Base-by-base conservation (phyloP, 2,113 vertebrate genomes). In the Chlamydotis undulata region DNA sequence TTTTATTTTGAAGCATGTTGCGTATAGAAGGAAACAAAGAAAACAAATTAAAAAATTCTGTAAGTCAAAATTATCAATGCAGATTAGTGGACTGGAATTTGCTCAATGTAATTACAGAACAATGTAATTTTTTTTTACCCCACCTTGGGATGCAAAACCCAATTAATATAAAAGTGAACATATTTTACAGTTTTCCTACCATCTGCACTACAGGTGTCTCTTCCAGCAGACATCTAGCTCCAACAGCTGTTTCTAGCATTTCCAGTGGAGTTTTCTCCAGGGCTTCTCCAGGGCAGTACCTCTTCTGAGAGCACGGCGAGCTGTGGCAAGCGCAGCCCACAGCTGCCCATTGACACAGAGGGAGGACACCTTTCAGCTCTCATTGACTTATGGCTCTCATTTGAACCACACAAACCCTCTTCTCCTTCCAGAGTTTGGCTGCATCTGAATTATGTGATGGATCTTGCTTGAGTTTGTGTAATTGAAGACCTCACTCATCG, bases 201-300 rank as follows among this genome's bases (percentile, higher is more conserved):
- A 78, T 89, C 93, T 96, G 91, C 47, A 49, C 19, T 57, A 19
- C 86, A 89, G 65, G n/a, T 96, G 85, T 60, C 78, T 94, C 73
- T 82, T 84, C 37, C 80, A 84, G 83, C 75, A 79, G 50, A 57
- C n/a, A 69, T 31, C 55, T 50, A 83, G 60, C 65, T 87, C 65
- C 24, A 92, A 15, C 73, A 89, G 53, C 83, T 96, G 56, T 6
- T 83, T 64, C 65, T 53, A 18, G 19, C 24, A 45, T 22, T 56
- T 16, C 83, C 75, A 53, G 22, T 15, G 35, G 49, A 73, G 61
- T 23, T 19, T 41, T 80, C 21, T 63, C 80, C 73, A 67, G 45
- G 59, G 68, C 3, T 85, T 60, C 60, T 67, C 68, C 61, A 61
- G 41, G 68, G 63, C 39, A 87, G 73, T 29, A 19, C 15, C 33